A percentile compares a stretch with the other conserved stretches of the same genome.
These are phyloP conservation scores for Spermophilus dauricus DNA, from an alignment of 2,113 vertebrate species.

Conservation along the genomic window DNA sequence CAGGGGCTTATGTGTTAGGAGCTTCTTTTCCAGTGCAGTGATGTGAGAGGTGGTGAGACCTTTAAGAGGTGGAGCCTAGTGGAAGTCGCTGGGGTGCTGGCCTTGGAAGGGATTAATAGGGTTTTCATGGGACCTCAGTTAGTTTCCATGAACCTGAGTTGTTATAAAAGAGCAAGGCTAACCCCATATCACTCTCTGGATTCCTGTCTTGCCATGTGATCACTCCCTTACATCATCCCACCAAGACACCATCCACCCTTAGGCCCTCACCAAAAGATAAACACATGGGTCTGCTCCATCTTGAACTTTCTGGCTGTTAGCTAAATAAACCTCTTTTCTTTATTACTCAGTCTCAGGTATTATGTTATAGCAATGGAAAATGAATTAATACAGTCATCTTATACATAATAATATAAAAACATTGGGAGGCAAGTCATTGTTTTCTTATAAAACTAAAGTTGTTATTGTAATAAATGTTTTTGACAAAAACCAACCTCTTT, in stretches of 20 bases:
- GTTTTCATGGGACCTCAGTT: neutral
- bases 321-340: neutral
- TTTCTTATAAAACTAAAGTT: constrained; percentile 21
- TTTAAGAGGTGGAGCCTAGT: neutral
- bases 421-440: neutral
- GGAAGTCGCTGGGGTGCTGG: neutral
- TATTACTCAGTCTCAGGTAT: neutral
- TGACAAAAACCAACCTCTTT: neutral
- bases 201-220: neutral
- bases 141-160: neutral
- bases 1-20: neutral
- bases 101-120: neutral
- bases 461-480: neutral
- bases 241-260: neutral
- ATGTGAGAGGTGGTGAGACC: neutral
- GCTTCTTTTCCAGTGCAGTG: no score
- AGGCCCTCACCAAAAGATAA: neutral
- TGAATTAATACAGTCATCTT: neutral
- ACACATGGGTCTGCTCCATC: neutral
- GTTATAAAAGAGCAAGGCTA: neutral
- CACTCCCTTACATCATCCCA: neutral
- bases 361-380: neutral
- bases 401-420: neutral
- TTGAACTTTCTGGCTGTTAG: neutral
- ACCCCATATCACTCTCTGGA: neutral